Evolutionary conservation across 2,113 vertebrate genomes (phyloP), one percentile per base, ranked within the genome.

Genomic region (Seriola aureovittata): DNA sequence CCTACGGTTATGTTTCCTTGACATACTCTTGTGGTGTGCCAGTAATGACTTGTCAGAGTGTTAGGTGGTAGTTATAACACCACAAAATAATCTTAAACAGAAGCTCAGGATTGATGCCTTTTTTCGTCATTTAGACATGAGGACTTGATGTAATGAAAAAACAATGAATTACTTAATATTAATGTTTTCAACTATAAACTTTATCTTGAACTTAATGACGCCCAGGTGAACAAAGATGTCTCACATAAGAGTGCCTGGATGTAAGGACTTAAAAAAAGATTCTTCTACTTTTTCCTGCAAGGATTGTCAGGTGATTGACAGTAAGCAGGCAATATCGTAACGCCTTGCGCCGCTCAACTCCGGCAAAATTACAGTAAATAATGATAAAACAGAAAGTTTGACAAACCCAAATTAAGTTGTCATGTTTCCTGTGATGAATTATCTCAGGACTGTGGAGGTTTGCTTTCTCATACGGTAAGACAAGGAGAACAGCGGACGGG

Each of bases 351-450:
- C 1, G 38, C 78, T 65, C 66, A 64, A 19, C 74, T 82, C 60
- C 21, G 73, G 14, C 17, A 59, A 71, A 67, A 73, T 75, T 36
- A 80, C 55, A 44, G 54, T 29, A 74, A 82, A 80, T 69, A 65
- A 73, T 38, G 72, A 90, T 78, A 67, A 89, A 89, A 79, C 58
- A 57, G 67, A 65, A 74, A 80, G 69, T 82, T 23, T 85, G 78
- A 89, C 70, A 71, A 87, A 81, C 71, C 65, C 17, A 85, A 88
- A 90, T 88, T 57, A 86, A 83, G 73, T 64, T 83, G 81, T 88
- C 84, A 71, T 13, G 82, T 75, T 80, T 59, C 55, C 80, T 34
- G 48, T 64, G 83, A 81, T 79, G 75, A 92, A 75, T 78, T 80
- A 76, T 80, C 60, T 85, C 78, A 62, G 12, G 4, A 38, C 75